Conservation (phyloP, 2,888 invertebrate genomes). For the Meloe dianella region DNA sequence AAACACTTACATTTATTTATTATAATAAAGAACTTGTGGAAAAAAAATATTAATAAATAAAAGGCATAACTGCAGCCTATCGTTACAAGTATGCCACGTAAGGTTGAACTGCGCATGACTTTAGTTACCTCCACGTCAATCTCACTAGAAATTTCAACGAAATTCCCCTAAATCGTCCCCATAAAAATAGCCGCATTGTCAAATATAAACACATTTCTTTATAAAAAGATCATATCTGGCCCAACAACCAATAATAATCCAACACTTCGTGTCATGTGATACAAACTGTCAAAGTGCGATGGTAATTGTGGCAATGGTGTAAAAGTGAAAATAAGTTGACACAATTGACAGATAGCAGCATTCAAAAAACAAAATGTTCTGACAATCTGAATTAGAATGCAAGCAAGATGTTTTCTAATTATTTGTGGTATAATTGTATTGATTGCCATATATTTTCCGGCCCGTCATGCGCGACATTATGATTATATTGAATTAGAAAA, state of each 20-base stretch:
- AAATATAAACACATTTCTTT: not conserved
- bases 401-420: conserved; percentile 37
- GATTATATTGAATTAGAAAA: conserved; percentile 46
- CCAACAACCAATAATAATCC: not conserved
- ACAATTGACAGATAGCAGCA: not conserved
- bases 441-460: conserved; percentile 52
- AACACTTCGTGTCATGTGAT: not conserved
- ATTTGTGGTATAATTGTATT: conserved; percentile 38
- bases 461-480: conserved; percentile 54
- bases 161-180: conserved; percentile 16
- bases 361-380: not conserved
- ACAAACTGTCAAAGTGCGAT: not conserved
- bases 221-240: not conserved
- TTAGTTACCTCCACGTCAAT: conserved; percentile 60
- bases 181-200: not conserved
- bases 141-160: conserved; percentile 40
- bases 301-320: not conserved
- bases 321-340: not conserved
- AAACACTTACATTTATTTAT: conserved; percentile 32
- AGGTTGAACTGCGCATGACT: conserved; percentile 65
- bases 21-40: conserved; percentile 30
- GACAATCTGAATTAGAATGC: conserved; percentile 32
- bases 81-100: conserved; percentile 64
- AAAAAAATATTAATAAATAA: conserved; percentile 46
- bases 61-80: conserved; percentile 43